Base-by-base conservation (phyloP, 2,113 vertebrate genomes). In the Nycticryphes semicollaris region DNA sequence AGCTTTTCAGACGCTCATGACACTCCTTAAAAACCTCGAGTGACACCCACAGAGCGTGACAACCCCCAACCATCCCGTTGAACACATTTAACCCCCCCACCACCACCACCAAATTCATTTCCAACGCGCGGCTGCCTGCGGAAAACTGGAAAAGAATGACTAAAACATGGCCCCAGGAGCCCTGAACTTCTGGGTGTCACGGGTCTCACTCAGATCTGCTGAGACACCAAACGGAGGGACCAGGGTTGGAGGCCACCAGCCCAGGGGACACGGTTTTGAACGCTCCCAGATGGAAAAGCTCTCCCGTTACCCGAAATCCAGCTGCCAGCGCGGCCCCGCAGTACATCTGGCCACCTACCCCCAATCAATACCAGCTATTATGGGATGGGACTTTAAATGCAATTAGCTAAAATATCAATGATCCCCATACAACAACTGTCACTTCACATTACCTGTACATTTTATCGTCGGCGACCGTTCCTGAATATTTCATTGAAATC, bases 331-430 rank as follows among this genome's bases (percentile, higher is more conserved):
- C 35, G 80, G 39, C 72, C 48, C 56, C 87, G 59, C 63, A 53
- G 63, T 50, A 77, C 81, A 67, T 56, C 70, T 53, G 84, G 27
- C 43, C 69, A 51, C 37, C 73, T 53, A 6, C 66, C 53, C 91
- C 67, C 72, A 62, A 95, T 97, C 92, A 83, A 94, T 96, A 81
- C 1, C 22, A 87, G 63, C 78, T 76, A 89, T 93, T 78, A 93
- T 23, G 91, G 90, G 91, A 45, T 73, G 48, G 85, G 97, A 87
- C 47, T 96, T 92, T 74, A 78, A 89, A 92, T 41, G 87, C 70
- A 93, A 93, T 97, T 96, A 97, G 81, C 89, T 92, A 60, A 93
- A 96, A 75, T 94, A 96, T 83, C 92, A 95, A 60, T 79, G 92
- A 75, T 88, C 94, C 11, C n/a, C 72, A 48, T 59, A 22, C 51